Conservation (phyloP, 1,140 invertebrate species). For the Anoplolepis gracilipes region DNA sequence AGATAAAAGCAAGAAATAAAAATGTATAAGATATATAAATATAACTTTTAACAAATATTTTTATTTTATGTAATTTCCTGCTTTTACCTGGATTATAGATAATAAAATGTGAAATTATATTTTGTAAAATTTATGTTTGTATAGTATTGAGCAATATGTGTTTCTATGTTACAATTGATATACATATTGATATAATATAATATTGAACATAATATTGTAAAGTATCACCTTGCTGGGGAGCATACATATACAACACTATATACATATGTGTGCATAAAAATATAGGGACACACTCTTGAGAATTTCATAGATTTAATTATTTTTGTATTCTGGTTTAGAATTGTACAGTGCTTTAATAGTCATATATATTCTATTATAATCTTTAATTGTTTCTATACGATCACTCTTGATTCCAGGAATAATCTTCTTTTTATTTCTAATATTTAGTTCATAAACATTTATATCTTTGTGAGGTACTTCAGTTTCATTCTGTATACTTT, state of each 20-base stretch:
- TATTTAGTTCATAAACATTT: not conserved
- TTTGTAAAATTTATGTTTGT: too few relatives aligned
- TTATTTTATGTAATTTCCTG: too few relatives aligned
- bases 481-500: conserved; percentile 30
- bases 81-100: too few relatives aligned
- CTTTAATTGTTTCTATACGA: not conserved
- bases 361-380: conserved; percentile 28
- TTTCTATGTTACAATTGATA: too few relatives aligned
- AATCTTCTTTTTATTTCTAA: conserved; percentile 52
- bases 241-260: not conserved
- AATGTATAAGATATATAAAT: too few relatives aligned
- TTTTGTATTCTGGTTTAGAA: conserved; percentile 1
- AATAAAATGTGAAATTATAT: too few relatives aligned
- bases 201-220: too few relatives aligned
- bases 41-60: too few relatives aligned
- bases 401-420: not conserved
- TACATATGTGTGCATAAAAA: not conserved
- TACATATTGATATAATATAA: too few relatives aligned
- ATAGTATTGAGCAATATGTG: too few relatives aligned
- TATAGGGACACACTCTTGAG: not conserved
- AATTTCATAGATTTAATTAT: conserved; percentile 26
- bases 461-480: not conserved
- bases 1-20: too few relatives aligned
- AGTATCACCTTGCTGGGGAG: too few relatives aligned
- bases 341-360: conserved; percentile 54